Evolutionary conservation across 1,140 invertebrate species (phyloP), one percentile per base, ranked within the genome.

Genomic region (Trichonephila clavata): DNA sequence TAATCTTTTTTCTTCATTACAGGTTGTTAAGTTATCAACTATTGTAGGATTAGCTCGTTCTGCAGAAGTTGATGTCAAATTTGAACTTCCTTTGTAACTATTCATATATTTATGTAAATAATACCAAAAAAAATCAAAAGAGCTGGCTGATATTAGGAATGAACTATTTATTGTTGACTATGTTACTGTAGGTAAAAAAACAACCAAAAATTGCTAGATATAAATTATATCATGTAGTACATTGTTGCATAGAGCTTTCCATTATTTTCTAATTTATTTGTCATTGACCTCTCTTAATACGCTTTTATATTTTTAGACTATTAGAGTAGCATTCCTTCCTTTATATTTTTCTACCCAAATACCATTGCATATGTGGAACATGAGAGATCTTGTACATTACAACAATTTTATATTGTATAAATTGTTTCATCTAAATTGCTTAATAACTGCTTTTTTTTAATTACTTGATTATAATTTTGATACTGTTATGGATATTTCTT

Each of bases 41-140:
- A 99, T 99, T 95, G 98, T 99, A 1, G 97, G 97, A 94, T 96
- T 99, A 94, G 99, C 99, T 13, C 97, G 97, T 95, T 97, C 98
- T 95, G 98, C 98, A 92, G 97, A 98, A 95, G 97, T 99, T 94
- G 98, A 98, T 96, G 98, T 99, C 87, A 99, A 99, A 95, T 99
- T 99, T 96, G 98, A 99, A 96, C 97, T 99, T 95, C 98, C 99
- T 90, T 96, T 97, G 92, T 97, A 97, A 96, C 43, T 94, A 77
- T 43, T 20, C 50, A 84, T 63, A 18, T 92, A 65, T 92, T 92
- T 43, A 21, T 92, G 81, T 92, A 83, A 20, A 83, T 84, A 84
- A 92, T 14, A 81, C 27, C 18, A 92, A 50, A 84, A 83, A n/a
- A 61, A 65, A 92, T 77, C 71, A 89, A 84, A 57, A 63, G 50